Base-by-base conservation (phyloP, 2,113 vertebrate genomes). In the Salvelinus alpinus region DNA sequence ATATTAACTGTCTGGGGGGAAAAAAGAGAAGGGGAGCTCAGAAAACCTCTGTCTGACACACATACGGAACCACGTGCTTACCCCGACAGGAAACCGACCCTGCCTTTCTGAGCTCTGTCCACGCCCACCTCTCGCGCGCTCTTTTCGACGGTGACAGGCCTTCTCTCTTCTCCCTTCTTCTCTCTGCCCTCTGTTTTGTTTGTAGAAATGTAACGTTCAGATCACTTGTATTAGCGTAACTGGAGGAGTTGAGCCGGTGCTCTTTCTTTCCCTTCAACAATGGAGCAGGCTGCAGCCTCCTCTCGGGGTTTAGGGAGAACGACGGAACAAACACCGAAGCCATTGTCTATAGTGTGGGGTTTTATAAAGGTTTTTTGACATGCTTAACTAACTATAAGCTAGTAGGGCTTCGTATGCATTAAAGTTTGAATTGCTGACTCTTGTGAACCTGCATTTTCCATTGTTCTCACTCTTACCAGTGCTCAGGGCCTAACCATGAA, bases 61-160 rank as follows among this genome's bases (percentile, higher is more conserved):
- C 89, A 89, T 86, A 64, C 88, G 90, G 91, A 92, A 92, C 91
- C 93, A 93, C 93, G 93, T 93, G 93, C 80, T 83, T 88, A 81
- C 2, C 80, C 77, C 73, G 90, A 73, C 91, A 92, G 91, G 90
- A 94, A 94, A 54, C 48, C 16, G 48, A 87, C 82, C 29, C 83
- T 72, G 57, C 60, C 72, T 29, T 48, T 18, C 48, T 0, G 14
- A 54, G 5, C 77, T 0, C 16, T 69, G 76, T 12, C 75, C 89
- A 88, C 92, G 91, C 92, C 94, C 86, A 90, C 91, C 48, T 80
- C 80, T 74, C 78, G 72, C 72, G 47, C 75, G 47, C 75, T 20
- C n/a, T 14, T 48, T 27, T 57, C 12, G 1, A 5, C 13, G 25
- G 12, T 13, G 20, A 3, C 12, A 54, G 22, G 3, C n/a, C n/a